Evolutionary conservation across 2,797 vertebrate species (phyloP).

Genomic region (Lophotriccus pileatus): DNA sequence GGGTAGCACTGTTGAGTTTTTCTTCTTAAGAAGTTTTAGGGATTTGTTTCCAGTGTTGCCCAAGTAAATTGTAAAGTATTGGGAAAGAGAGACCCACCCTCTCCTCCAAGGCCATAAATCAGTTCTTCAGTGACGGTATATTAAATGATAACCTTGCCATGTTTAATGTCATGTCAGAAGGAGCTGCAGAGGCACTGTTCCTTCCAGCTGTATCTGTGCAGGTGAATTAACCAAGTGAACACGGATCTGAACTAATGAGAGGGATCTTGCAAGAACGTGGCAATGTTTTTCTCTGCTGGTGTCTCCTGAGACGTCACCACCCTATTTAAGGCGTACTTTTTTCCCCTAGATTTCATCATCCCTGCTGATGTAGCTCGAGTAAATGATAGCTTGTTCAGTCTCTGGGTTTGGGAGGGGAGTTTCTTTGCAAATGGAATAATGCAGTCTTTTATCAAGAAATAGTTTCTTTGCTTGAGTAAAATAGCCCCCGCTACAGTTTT

Average conservation of each 20-base stretch:
- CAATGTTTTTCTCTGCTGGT: neutral
- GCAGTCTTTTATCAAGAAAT: neutral
- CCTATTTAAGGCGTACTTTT: neutral
- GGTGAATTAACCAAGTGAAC: constrained; percentile 53
- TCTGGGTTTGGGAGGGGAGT: neutral
- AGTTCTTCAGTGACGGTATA: constrained; percentile 52
- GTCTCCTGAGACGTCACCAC: neutral
- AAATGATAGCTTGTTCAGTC: neutral
- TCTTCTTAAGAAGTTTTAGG: constrained; percentile 17
- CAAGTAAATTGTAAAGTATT: constrained; percentile 13
- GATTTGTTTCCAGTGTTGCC: constrained; percentile 16
- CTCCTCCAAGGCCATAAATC: constrained; percentile 66
- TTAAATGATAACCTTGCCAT: constrained; percentile 78
- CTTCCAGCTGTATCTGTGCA: constrained; percentile 18
- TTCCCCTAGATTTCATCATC: neutral
- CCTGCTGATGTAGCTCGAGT: neutral
- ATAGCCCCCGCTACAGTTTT: neutral
- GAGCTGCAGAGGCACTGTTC: constrained; percentile 60
- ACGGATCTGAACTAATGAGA: neutral
- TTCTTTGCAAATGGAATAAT: neutral
- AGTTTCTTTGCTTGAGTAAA: neutral
- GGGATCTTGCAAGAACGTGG: neutral
- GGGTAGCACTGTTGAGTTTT: neutral
- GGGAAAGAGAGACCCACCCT: neutral
- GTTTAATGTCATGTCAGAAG: constrained; percentile 75